Base-by-base conservation (phyloP, 2,888 invertebrate genomes). In the Orthosia cruda region DNA sequence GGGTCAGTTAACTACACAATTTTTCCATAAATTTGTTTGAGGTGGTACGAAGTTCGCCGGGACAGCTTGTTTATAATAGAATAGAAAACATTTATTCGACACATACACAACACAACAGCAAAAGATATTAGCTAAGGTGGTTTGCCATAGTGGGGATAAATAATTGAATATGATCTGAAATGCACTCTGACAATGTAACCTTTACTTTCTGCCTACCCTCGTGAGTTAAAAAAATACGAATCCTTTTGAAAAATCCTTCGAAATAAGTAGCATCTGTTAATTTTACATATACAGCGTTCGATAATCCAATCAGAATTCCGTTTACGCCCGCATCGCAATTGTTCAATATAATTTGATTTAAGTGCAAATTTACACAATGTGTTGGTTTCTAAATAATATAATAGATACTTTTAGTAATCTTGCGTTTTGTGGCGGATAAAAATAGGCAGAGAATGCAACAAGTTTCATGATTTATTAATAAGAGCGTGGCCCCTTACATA, bases 381-480 rank as follows among this genome's bases (percentile, higher is more conserved):
- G n/a, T 55, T 55, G 18, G 40, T 20, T 12, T 45, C 13, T 55
- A 45, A 62, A 66, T 66, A 66, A 3, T 26, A 26, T 26, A 26
- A 26, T 26, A 26, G 26, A 26, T 26, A 26, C 26, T 3, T 26
- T 26, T 32, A 54, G 23, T 15, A 47, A 49, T 15, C 49, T 49
- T 18, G 23, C 49, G 45, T 20, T 32, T 45, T 15, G 18, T 23
- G 20, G 3, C 11, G 7, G 1, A 12, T 50, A 45, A 77, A 74
- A 77, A 77, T 45, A 68, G 45, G 15, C 45, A 32, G 7, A 15
- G n/a, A 74, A 77, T 74, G 77, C 74, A 77, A 74, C 74, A 74
- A 74, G 69, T 74, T 20, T 20, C 11, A 57, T 77, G 68, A 49
- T 15, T 50, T 50, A 26, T 57, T 49, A 26, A 77, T 76, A 26